Conservation (phyloP, 2,113 vertebrate species). For the Synodontis membranacea region DNA sequence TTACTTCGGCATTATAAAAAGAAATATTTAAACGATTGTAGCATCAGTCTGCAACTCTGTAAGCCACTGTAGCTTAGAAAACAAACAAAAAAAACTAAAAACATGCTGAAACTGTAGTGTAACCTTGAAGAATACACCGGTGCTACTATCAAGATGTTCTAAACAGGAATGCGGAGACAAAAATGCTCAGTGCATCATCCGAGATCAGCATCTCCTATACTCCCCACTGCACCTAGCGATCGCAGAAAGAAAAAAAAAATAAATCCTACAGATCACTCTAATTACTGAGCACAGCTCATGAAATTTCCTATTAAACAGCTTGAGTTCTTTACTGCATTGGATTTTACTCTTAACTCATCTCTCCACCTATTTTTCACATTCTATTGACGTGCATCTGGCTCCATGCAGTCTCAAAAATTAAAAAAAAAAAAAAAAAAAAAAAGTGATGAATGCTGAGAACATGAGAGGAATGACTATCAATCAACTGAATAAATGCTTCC, state of each 20-base stretch:
- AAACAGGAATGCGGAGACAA: neutral
- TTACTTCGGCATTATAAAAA: too few relatives aligned
- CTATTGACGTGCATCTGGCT: conserved; percentile 6
- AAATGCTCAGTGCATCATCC: neutral
- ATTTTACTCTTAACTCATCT: conserved; percentile 18
- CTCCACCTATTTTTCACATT: neutral
- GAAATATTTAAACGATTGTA: too few relatives aligned
- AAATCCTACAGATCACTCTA: neutral
- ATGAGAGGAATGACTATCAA: conserved; percentile 17
- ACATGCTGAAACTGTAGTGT: neutral
- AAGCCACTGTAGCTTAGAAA: too few relatives aligned
- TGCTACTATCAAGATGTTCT: neutral
- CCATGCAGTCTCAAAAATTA: conserved; percentile 11
- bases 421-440: conserved; percentile 1
- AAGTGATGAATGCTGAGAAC: conserved; percentile 19
- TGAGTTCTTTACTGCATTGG: conserved; percentile 18
- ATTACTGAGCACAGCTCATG: conserved; percentile 21
- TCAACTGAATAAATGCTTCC: conserved; percentile 19
- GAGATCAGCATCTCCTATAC: neutral
- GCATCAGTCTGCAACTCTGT: too few relatives aligned
- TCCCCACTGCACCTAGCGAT: neutral
- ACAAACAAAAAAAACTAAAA: neutral
- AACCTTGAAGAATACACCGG: neutral
- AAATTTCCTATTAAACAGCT: conserved; percentile 26
- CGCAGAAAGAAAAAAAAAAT: neutral